Evolutionary conservation across 2,113 vertebrate genomes (phyloP).

Genomic region (Laticauda colubrina): DNA sequence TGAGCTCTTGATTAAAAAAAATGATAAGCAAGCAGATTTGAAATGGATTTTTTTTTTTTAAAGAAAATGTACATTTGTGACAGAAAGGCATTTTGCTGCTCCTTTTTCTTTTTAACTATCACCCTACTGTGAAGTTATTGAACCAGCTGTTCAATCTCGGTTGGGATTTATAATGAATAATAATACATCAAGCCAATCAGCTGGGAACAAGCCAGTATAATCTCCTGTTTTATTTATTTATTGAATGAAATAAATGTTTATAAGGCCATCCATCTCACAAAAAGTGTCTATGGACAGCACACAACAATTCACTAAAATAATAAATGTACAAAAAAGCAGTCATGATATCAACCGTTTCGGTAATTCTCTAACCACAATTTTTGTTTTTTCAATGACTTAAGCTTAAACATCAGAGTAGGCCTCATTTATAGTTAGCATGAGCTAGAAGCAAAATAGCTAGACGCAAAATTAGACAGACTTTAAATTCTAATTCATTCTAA

Average conservation of each 20-base stretch:
- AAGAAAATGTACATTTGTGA: neutral
- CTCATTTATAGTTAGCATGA: neutral
- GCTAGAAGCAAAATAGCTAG: neutral
- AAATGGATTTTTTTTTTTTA: neutral
- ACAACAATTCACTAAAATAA: neutral
- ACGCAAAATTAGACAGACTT: neutral
- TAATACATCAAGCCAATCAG: neutral
- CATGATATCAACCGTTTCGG: neutral
- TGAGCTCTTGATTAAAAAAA: constrained; percentile 11
- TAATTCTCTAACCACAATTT: neutral
- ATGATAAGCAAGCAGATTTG: constrained; percentile 8
- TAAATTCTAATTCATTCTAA: neutral
- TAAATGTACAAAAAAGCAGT: neutral
- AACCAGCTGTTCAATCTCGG: neutral
- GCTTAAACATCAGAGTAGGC: neutral
- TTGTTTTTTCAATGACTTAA: neutral
- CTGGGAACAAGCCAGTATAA: neutral
- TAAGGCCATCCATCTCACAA: neutral
- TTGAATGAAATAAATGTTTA: neutral
- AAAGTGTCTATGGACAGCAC: neutral
- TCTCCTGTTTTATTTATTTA: neutral
- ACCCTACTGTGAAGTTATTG: neutral
- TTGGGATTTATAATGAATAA: neutral
- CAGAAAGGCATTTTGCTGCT: neutral
- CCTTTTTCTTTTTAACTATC: neutral